These are phyloP conservation scores for Synergus japonicus DNA, from an alignment of 2,888 invertebrate species.

Conservation along the genomic window DNA sequence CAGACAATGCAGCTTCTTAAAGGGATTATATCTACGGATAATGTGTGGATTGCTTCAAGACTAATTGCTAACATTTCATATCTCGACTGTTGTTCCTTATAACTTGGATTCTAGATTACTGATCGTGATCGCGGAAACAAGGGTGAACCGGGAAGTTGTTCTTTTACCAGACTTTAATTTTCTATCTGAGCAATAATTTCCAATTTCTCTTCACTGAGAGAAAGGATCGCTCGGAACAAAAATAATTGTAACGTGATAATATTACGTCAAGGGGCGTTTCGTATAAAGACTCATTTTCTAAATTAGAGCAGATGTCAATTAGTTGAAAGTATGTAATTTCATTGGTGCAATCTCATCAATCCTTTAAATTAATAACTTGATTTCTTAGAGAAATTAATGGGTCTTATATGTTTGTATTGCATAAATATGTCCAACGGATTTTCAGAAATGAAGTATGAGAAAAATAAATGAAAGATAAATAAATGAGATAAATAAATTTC, in stretches of 20 bases:
- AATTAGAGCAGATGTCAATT: not conserved
- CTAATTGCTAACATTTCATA: slow-evolving; percentile 67
- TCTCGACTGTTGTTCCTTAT: slow-evolving; percentile 42
- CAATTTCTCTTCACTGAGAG: not conserved
- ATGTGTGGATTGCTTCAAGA: slow-evolving; percentile 64
- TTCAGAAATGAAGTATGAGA: no score
- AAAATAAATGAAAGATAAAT: no score
- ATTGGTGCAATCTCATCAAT: not conserved
- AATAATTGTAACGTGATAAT: not conserved
- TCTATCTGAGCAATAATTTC: not conserved
- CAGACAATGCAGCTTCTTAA: slow-evolving; percentile 57
- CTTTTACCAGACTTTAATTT: slow-evolving; percentile 12
- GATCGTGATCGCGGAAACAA: slow-evolving; percentile 1
- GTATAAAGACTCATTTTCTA: not conserved
- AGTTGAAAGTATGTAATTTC: not conserved
- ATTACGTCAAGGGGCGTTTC: not conserved
- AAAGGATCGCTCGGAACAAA: slow-evolving; percentile 2
- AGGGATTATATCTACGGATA: slow-evolving; percentile 65
- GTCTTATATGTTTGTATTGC: slow-evolving; percentile 50
- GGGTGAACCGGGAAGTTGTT: slow-evolving; percentile 45
- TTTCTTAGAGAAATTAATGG: not conserved
- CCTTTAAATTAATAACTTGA: not conserved
- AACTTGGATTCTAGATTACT: slow-evolving; percentile 42
- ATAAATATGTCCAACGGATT: no score
- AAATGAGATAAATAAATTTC: no score